Base-by-base conservation (phyloP, 2,113 vertebrate species). In the Patagioenas fasciata region DNA sequence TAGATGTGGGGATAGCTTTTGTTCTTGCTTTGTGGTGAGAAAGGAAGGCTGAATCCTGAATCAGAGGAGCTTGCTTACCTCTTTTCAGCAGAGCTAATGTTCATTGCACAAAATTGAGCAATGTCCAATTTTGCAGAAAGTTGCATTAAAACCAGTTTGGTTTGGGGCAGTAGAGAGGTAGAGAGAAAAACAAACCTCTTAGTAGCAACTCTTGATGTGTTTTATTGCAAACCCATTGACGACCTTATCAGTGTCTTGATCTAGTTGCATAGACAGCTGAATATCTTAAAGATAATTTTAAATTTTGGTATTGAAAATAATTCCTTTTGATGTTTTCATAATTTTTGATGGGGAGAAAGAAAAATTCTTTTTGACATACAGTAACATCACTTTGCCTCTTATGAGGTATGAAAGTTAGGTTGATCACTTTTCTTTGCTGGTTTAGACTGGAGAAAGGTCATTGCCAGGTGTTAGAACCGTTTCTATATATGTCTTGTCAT, bases 341-440 rank as follows among this genome's bases (percentile, higher is more conserved):
- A 38, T 78, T 73, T 65, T 23, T 53, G 51, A 9, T 70, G 16
- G 29, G 40, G 32, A 78, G 53, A 85, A 70, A 60, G 31, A 58
- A 21, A 23, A 40, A 7, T n/a, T 71, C 6, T 80, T 91, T 60
- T 70, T 70, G 44, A 57, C 20, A 14, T 36, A 26, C 1, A 40
- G 16, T 91, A 60, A 62, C 80, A 75, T 81, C 19, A 13, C 26
- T 88, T 75, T 71, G 32, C 29, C 7, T 57, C 13, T 88, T 66
- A 38, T 4, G 36, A 13, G 0, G 1, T 0, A 0, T 77, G 15
- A 44, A 74, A 72, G 44, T 51, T 34, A 42, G 9, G 6, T 89
- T 36, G 15, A 51, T 72, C 3, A 2, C 10, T 32, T 38, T n/a
- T 58, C 44, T 60, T 14, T 0, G 3, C 25, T 50, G 29, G 3